Evolutionary conservation across 2,888 invertebrate species (phyloP).

Genomic region (Hydraecia micacea): DNA sequence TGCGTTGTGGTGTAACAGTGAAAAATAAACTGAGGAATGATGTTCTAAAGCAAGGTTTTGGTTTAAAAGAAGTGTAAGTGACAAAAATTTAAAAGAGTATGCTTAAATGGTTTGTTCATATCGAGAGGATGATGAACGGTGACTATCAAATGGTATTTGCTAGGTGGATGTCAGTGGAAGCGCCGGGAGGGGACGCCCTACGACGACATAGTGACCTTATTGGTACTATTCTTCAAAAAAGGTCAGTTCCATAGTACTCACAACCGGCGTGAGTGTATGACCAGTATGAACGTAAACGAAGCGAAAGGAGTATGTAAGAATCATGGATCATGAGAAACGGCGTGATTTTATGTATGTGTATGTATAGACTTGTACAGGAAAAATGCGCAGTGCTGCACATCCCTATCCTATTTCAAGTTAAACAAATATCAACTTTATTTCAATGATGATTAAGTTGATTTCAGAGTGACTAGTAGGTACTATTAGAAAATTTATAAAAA

Average conservation of each 20-base stretch:
- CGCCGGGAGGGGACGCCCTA: no score
- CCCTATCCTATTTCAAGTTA: no score
- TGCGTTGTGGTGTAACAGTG: neutral
- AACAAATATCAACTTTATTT: no score
- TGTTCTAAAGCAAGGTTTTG: neutral
- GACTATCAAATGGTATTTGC: neutral
- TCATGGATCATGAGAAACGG: neutral
- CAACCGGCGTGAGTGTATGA: neutral
- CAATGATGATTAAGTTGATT: no score
- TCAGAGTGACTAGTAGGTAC: no score
- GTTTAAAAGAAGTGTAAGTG: neutral
- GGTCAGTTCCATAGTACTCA: neutral
- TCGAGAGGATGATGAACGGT: neutral
- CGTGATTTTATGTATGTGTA: no score
- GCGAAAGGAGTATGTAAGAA: neutral
- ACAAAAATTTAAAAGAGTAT: neutral
- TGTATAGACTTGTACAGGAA: no score
- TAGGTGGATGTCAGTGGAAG: no score
- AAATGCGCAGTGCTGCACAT: no score
- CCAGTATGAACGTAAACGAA: neutral
- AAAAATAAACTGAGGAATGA: neutral
- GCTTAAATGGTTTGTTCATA: neutral
- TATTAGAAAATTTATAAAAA: no score
- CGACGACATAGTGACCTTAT: no score
- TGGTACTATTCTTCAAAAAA: neutral